These are phyloP conservation scores for Drosophila truncata DNA, from an alignment of 1,140 invertebrate species.

Conservation along the genomic window DNA sequence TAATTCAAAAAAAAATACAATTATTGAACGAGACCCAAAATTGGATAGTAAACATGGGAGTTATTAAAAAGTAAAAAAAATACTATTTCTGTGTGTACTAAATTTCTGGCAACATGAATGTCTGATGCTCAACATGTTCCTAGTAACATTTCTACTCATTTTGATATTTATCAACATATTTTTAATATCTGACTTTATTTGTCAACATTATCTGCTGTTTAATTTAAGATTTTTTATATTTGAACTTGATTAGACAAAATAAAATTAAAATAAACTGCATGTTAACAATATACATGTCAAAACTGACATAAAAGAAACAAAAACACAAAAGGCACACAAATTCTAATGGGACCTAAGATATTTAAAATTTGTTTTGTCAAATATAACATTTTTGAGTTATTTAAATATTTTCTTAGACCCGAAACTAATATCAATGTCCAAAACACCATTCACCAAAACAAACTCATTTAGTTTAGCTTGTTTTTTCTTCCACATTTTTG, in stretches of 20 bases:
- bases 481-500: conserved; percentile 50
- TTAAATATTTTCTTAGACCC: neutral
- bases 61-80: neutral
- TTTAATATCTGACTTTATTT: too few relatives aligned
- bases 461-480: conserved; percentile 9
- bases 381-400: neutral
- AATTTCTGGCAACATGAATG: neutral
- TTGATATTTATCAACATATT: too few relatives aligned
- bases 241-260: too few relatives aligned
- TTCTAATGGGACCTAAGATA: too few relatives aligned
- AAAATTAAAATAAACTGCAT: too few relatives aligned
- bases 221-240: too few relatives aligned
- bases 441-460: neutral
- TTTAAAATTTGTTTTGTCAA: too few relatives aligned
- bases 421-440: neutral
- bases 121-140: neutral
- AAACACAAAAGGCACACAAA: too few relatives aligned
- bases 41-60: neutral
- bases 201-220: neutral
- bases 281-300: too few relatives aligned
- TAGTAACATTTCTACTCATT: neutral
- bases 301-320: too few relatives aligned
- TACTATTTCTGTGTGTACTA: neutral
- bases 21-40: too few relatives aligned
- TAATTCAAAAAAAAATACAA: too few relatives aligned